Base-by-base conservation (phyloP, 2,113 vertebrate genomes). In the Embiotoca jacksoni region DNA sequence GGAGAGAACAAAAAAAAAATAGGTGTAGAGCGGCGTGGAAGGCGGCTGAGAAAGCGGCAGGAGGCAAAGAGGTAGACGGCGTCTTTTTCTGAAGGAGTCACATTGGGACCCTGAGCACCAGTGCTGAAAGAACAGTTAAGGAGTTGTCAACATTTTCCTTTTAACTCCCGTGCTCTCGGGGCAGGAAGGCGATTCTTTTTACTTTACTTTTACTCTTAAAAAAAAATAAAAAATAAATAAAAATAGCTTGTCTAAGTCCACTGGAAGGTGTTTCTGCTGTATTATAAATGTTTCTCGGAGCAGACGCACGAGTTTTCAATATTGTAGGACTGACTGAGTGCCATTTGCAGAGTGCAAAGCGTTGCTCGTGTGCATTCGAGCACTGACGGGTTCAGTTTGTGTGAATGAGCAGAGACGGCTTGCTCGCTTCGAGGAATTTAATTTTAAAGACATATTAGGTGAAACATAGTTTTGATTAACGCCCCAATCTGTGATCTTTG, bases 91-190 rank as follows among this genome's bases (percentile, higher is more conserved):
- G 15, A 61, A 62, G 36, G 44, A 65, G 50, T 71, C 74, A 58
- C 59, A 35, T 9, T 41, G 57, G 64, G 62, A 74, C 59, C 52
- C 41, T n/a, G 37, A 68, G 70, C 49, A 41, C 30, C 23, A 5
- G 8, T 79, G 16, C 69, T 73, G 75, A 80, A 62, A 63, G 46
- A 72, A 47, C 62, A 72, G 69, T 77, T 80, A 35, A 23, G 7
- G 7, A 57, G 63, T 64, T 83, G 82, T 71, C 67, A 85, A 66
- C 53, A 57, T 72, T 74, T 75, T 55, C 52, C 41, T 67, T 75
- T 78, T 56, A 67, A 36, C 65, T 68, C 35, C 7, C 2, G n/a
- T 55, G 69, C 72, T 69, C 32, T 66, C 32, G 61, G 63, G 23
- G 65, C 67, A 35, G 46, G 13, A 52, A 56, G 56, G 11, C 52